Evolutionary conservation across 35 echinoderm and acorn worm species (phyloP).

Genomic region (Stichopus chloronotus): DNA sequence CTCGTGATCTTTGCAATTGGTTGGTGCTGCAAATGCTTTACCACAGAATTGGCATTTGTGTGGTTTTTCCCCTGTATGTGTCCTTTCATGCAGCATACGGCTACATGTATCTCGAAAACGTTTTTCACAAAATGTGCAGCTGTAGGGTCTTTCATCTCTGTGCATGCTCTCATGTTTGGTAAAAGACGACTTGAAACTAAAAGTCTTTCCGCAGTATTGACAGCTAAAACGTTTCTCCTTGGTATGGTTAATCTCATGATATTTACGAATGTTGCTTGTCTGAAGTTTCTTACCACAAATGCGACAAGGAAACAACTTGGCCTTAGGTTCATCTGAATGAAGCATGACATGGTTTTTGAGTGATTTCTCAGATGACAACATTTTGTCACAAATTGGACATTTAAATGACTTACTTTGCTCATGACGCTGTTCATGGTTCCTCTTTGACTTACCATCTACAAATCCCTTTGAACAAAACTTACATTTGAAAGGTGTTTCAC

Average conservation of each 20-base stretch:
- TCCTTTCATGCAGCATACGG: constrained; percentile 30
- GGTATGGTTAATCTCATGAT: constrained; percentile 23
- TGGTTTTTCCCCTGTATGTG: constrained; percentile 63
- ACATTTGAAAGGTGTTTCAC: constrained; percentile 31
- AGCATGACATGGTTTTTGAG: constrained; percentile 24
- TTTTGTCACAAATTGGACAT: constrained; percentile 42
- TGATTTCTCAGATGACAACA: neutral
- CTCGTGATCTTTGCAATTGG: neutral
- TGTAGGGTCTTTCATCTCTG: constrained; percentile 55
- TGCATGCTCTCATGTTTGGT: constrained; percentile 49
- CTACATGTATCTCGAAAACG: constrained; percentile 16
- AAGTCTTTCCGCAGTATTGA: constrained; percentile 44
- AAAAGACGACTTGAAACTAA: neutral
- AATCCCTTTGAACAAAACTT: constrained; percentile 52
- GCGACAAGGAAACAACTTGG: constrained; percentile 35
- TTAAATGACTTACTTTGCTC: neutral
- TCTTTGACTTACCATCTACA: neutral
- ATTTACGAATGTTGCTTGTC: neutral
- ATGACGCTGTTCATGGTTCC: constrained; percentile 18
- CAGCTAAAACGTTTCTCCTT: constrained; percentile 29
- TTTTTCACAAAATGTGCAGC: constrained; percentile 50
- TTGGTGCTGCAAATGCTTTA: neutral
- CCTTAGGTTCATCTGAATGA: constrained; percentile 28
- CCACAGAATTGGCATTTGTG: constrained; percentile 41
- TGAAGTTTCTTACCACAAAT: constrained; percentile 22